Base-by-base conservation (phyloP, 2,797 vertebrate genomes). In the Fundulus diaphanus region DNA sequence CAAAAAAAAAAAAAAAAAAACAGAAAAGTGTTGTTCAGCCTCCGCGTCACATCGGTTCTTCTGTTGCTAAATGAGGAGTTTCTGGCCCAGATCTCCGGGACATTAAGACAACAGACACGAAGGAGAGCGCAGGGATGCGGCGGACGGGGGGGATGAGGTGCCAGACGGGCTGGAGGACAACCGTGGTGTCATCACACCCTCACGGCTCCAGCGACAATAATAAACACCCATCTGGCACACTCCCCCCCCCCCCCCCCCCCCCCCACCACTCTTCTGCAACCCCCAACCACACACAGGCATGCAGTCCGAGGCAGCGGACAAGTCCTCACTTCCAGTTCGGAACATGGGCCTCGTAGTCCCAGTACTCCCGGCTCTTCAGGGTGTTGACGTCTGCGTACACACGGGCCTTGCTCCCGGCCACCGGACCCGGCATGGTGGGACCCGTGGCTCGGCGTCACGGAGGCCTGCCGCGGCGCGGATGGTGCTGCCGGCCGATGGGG, bases 301-400 rank as follows among this genome's bases (percentile, higher is more conserved):
- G 51, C 63, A 80, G 12, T 56, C 6, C 73, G n/a, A 74, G 73
- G 16, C 68, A 80, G 61, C 66, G 78, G 0, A 91, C 81, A 83
- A 78, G 16, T 71, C 76, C 94, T 98, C 95, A 99, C 98, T 97
- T 98, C 98, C 98, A 99, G 93, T 95, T 97, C 79, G 97, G 97
- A 79, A 97, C 95, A 94, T 99, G 97, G 86, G 97, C 92, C 93
- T 99, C 98, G 88, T 99, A 99, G 94, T 99, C 98, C 98, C 98
- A 99, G 95, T 99, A 99, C 85, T 98, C 98, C 92, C 98, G 96
- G 95, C 96, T 98, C 94, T 97, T 97, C 94, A 97, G 94, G 91
- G 97, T 97, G 96, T 99, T 99, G 92, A 97, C 97, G 89, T 99
- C 98, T 88, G 97, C 97, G 94, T 99, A 99, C 90, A 98, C 97